Evolutionary conservation across 2,797 vertebrate genomes (phyloP).

Genomic region (Gymnothorax reevesii): DNA sequence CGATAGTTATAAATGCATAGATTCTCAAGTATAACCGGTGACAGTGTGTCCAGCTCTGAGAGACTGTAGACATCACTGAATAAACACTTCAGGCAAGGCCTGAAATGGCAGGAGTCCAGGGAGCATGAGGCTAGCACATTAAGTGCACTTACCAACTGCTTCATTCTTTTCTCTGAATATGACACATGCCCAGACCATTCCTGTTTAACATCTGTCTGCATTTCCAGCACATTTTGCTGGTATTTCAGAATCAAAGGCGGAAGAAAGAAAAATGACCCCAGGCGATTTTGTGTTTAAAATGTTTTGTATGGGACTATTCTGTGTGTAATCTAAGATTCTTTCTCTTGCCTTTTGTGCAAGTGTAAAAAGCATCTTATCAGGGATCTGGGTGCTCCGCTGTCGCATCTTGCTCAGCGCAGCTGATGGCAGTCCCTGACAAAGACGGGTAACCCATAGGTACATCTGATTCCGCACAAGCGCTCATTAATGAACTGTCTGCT

Average conservation of each 20-base stretch:
- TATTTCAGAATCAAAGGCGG: conserved; percentile 38
- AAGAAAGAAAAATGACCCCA: not conserved
- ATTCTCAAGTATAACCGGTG: conserved; percentile 18
- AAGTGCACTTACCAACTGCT: conserved; percentile 22
- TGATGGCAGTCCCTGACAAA: conserved; percentile 16
- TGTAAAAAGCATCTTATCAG: conserved; percentile 28
- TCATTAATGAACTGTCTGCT: conserved; percentile 33
- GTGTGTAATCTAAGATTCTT: conserved; percentile 28
- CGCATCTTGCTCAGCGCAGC: conserved; percentile 14
- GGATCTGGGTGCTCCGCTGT: conserved; percentile 19
- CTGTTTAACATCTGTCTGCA: conserved; percentile 38
- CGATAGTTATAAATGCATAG: conserved; percentile 12
- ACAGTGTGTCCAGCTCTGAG: not conserved
- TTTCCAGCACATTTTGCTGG: conserved; percentile 30
- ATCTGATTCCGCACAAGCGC: conserved; percentile 33
- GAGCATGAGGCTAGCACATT: conserved; percentile 19
- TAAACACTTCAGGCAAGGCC: conserved; percentile 14
- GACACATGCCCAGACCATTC: conserved; percentile 20
- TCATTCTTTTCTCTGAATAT: not conserved
- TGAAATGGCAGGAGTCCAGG: conserved; percentile 21
- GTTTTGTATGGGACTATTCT: conserved; percentile 29
- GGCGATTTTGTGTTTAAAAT: conserved; percentile 17
- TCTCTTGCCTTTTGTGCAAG: conserved; percentile 30
- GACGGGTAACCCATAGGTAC: conserved; percentile 11
- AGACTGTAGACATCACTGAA: conserved; percentile 9